Percentiles rank a stretch among this genome's conserved stretches.
phyloP scores from a whole-genome alignment of 2,797 vertebrate species.

The Smutsia gigantea region DNA sequence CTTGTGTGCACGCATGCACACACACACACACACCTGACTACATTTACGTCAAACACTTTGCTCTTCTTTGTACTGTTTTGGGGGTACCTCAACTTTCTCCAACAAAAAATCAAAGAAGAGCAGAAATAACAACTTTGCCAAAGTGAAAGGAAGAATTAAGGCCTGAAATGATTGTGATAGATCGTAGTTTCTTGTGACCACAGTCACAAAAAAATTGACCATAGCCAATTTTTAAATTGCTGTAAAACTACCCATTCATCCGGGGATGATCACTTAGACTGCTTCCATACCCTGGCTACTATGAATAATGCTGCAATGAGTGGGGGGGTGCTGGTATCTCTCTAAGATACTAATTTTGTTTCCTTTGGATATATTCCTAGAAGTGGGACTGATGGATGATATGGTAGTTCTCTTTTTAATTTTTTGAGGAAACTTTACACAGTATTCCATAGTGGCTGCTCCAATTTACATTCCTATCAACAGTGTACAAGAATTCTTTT shows the following conservation, averaged over 20 bases:
- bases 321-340: neutral
- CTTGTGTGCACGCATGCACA: too few relatives aligned
- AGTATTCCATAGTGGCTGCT: neutral
- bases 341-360: neutral
- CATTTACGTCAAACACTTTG: neutral
- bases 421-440: neutral
- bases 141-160: neutral
- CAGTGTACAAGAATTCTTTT: neutral
- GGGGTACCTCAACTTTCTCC: neutral
- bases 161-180: neutral
- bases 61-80: neutral
- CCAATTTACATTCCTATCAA: neutral
- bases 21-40: neutral
- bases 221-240: neutral
- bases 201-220: neutral
- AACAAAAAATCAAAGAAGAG: neutral
- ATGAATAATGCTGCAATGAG: neutral
- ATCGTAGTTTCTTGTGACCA: neutral
- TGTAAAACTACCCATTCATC: neutral
- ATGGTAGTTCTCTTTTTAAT: neutral
- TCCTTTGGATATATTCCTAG: neutral
- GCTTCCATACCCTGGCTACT: neutral
- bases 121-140: neutral
- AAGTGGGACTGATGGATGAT: neutral
- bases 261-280: neutral